Evolutionary conservation across 1,140 invertebrate genomes (phyloP), one percentile per base, ranked within the genome.

Genomic region (Agraylea sexmaculata): DNA sequence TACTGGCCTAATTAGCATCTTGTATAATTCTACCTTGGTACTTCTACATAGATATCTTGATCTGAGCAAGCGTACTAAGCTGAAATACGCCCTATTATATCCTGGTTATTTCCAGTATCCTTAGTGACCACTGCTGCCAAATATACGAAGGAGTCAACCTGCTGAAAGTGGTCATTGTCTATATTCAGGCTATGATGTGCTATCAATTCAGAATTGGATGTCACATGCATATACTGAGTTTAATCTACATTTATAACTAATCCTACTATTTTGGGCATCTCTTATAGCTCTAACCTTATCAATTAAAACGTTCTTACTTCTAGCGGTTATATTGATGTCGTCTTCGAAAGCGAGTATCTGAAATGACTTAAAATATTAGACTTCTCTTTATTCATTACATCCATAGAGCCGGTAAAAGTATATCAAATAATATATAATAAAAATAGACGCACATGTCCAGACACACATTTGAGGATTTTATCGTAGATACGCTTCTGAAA

Each of bases 401-500:
- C 17, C 10, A 10, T 34, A 20, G 8, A 20, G 3, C 17, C 4
- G 12, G 15, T 13, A 20, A 12, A 2, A 20, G 15, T 34, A 17
- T 17, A 34, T 34, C 32, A 34, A 20, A 20, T 20, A 34, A 20
- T 34, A 17, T 17, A 20, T 34, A 19, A 12, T 27, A 22, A 15
- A 21, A 21, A 22, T 43, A 28, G 37, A 38, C 47, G 47, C 47
- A 46, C 22, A 21, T 37, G 27, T 20, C 43, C 20, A 16, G n/a
- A 32, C 30, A 27, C 32, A 40, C 36, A 42, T 49, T 37, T 37
- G 40, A 45, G 43, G 37, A 49, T 49, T 49, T 49, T 49, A 46
- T 49, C 46, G 44, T 43, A 49, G 36, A 45, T 46, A 32, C 29
- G 40, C 37, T 22, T 22, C 13, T 18, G n/a, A n/a, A n/a, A n/a